phyloP scores from a whole-genome alignment of 2,888 invertebrate genomes.

The Thysanoteuthis rhombus region DNA sequence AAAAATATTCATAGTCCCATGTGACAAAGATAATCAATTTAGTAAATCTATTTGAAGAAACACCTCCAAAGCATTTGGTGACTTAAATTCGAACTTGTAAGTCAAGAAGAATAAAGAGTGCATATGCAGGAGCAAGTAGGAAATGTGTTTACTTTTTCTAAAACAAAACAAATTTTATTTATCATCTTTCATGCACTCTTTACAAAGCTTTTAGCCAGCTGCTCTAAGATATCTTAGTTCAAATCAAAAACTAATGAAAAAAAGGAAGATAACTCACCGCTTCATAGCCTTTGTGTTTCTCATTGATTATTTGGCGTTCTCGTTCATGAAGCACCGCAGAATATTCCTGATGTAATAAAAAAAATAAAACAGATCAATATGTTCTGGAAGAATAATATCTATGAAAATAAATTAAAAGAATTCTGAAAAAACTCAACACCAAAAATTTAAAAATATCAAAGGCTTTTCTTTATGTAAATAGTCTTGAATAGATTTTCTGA shows the following conservation, averaged over 20 bases:
- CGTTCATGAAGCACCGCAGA: constrained; percentile 64
- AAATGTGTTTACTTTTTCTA: background rate
- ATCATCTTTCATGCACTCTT: too few relatives aligned
- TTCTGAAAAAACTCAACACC: too few relatives aligned
- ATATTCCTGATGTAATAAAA: constrained; percentile 59
- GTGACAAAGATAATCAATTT: too few relatives aligned
- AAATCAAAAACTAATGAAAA: too few relatives aligned
- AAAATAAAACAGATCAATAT: background rate
- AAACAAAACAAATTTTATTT: background rate
- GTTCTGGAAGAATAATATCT: background rate
- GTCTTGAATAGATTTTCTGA: too few relatives aligned
- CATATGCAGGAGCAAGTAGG: background rate
- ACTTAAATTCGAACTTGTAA: background rate
- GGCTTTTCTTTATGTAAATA: too few relatives aligned
- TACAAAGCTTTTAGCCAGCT: background rate
- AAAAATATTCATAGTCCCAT: too few relatives aligned
- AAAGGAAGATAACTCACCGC: constrained; percentile 54
- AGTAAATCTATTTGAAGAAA: too few relatives aligned
- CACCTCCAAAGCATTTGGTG: too few relatives aligned
- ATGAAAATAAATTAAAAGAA: too few relatives aligned
- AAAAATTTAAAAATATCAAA: too few relatives aligned
- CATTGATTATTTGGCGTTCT: constrained; percentile 64
- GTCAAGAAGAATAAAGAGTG: background rate
- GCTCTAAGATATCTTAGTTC: background rate
- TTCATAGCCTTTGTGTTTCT: constrained; percentile 68